Percentiles rank a stretch among this genome's conserved stretches.
phyloP scores from a whole-genome alignment of 2,113 vertebrate genomes.

The Procapra przewalskii region DNA sequence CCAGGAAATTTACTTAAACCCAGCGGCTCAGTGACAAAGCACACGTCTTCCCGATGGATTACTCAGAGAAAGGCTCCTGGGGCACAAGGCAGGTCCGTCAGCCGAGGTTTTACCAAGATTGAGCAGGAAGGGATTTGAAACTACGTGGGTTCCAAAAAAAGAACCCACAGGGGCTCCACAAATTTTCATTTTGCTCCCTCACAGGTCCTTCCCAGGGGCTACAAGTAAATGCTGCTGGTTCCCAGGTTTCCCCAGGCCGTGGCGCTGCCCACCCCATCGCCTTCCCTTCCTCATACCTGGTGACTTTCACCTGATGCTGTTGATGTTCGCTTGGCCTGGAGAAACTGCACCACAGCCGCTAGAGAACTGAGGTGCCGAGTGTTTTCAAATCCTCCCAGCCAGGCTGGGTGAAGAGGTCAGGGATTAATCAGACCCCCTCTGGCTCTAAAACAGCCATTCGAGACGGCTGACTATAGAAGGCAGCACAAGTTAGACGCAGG shows the following conservation, averaged over 20 bases:
- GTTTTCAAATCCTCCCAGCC: not conserved
- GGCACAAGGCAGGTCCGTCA: not conserved
- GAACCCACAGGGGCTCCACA: not conserved
- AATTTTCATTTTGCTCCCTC: not conserved
- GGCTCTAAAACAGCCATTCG: not conserved
- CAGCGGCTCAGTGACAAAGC: not conserved
- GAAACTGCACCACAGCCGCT: not conserved
- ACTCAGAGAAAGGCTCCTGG: not conserved
- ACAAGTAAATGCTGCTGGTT: not conserved
- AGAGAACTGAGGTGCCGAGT: not conserved
- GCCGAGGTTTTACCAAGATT: not conserved
- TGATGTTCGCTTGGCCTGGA: not conserved
- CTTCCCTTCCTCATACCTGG: not conserved
- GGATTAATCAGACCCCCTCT: not conserved
- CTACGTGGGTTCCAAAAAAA: not conserved
- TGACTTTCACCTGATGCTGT: not conserved
- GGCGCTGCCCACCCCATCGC: fast-evolving
- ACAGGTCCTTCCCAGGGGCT: not conserved
- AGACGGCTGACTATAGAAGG: not conserved
- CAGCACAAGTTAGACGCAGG: not conserved
- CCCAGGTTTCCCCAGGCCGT: not conserved
- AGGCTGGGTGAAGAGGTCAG: not conserved
- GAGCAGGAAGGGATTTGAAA: not conserved
- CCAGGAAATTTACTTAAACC: not conserved
- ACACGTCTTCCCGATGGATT: not conserved